Conservation (phyloP, 2,113 vertebrate species). For the Pseudorhombus dupliciocellatus region DNA sequence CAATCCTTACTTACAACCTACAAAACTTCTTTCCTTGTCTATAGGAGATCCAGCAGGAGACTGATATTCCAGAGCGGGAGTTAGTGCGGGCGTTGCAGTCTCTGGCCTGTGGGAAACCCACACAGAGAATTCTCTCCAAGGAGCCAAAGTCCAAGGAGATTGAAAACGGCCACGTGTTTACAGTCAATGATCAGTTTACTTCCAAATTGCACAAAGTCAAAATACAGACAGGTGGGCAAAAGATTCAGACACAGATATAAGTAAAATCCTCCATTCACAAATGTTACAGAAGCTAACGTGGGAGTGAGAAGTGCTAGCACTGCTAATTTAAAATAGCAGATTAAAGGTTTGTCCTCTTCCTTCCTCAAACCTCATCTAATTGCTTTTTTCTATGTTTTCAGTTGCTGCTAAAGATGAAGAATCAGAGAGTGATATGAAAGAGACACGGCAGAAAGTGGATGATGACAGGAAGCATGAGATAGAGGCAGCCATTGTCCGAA, state of each 20-base stretch:
- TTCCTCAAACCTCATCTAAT: not conserved
- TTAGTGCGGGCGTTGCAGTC: constrained; percentile 95
- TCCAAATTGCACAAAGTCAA: constrained; percentile 99
- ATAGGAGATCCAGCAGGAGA: constrained; percentile 98
- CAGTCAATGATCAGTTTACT: constrained; percentile 98
- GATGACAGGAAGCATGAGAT: constrained; percentile 98
- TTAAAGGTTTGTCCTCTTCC: not conserved
- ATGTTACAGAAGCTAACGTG: too few species aligned
- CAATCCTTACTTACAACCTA: not conserved
- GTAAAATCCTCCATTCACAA: too few species aligned
- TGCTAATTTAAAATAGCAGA: too few species aligned
- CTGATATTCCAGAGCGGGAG: constrained; percentile 96
- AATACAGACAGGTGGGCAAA: constrained; percentile 92
- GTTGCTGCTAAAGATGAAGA: constrained; percentile 99
- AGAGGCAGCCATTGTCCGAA: constrained; percentile 97
- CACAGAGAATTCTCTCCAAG: constrained; percentile 95
- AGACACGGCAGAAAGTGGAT: constrained; percentile 97
- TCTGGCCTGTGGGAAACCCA: constrained; percentile 95
- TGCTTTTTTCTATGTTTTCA: constrained; percentile 53
- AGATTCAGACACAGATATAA: not conserved
- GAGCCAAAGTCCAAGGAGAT: constrained; percentile 99
- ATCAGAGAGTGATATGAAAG: constrained; percentile 94
- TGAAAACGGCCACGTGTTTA: constrained; percentile 95
- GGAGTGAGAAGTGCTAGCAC: too few species aligned
- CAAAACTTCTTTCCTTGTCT: not conserved